Evolutionary conservation across 2,888 invertebrate genomes (phyloP), one percentile per base, ranked within the genome.

Genomic region (Aspidapion aeneum): DNA sequence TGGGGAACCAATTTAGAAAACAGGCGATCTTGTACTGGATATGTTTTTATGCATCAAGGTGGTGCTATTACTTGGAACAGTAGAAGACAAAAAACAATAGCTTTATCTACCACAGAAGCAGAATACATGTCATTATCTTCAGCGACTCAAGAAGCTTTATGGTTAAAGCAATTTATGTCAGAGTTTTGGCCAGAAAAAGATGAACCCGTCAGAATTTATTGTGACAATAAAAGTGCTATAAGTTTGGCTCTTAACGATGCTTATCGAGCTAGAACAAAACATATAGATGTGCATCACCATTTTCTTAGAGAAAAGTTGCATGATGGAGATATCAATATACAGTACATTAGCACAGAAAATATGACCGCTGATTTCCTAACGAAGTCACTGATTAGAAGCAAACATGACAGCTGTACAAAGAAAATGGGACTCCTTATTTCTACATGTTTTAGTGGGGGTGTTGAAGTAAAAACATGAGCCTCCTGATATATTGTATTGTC

Each of bases 111-210:
- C 2, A 35, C 60, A 16, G 60, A 22, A 16, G 21, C 7, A n/a
- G 55, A 55, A 22, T 60, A 55, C n/a, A 55, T 60, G 18, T 21
- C 60, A 21, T 21, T 60, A 18, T 51, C 52, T 51, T 54, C 21
- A 5, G 52, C 52, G 17, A 19, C 19, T 9, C 5, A 52, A 52
- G 52, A 52, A n/a, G 52, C 52, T 7, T 9, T 52, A 52, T 52
- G 17, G 49, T 48, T 48, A n/a, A 48, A n/a, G n/a, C 9, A 48
- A 48, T 48, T 48, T 12, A 48, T 9, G n/a, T n/a, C n/a, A n/a
- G n/a, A n/a, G n/a, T n/a, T n/a, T n/a, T n/a, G n/a, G n/a, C 9
- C n/a, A n/a, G 9, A n/a, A 12, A 48, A 9, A 48, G 19, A 35
- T 35, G 3, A n/a, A n/a, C 17, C 52, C 5, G n/a, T n/a, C n/a